A percentile compares a stretch with the other conserved stretches of the same genome.
Evolutionary conservation across 2,797 vertebrate species (phyloP).

Genomic region (Dendrocincla tyrannina): DNA sequence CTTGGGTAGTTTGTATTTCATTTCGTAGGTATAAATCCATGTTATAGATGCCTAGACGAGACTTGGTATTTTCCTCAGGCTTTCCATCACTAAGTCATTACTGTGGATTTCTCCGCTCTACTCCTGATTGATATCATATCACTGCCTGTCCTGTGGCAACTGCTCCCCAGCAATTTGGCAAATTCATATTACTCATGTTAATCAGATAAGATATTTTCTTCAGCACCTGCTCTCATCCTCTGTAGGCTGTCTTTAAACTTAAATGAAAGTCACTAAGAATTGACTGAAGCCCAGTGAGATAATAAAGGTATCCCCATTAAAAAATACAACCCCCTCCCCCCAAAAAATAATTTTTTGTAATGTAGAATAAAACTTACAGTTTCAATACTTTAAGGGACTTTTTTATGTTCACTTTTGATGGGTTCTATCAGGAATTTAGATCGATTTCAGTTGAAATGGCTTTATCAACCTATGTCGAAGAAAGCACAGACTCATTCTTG

Average conservation of each 20-base stretch:
- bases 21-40: neutral
- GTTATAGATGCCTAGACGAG: neutral
- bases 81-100: neutral
- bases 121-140: neutral
- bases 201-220: conserved; percentile 8
- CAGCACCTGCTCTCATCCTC: neutral
- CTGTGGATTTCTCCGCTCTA: neutral
- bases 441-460: neutral
- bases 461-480: neutral
- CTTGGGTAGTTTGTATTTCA: neutral
- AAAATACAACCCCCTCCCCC: neutral
- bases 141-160: neutral
- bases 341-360: neutral
- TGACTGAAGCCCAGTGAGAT: neutral
- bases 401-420: neutral
- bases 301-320: neutral
- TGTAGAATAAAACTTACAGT: neutral
- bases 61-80: neutral
- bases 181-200: conserved; percentile 21
- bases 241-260: neutral
- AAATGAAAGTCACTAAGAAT: neutral
- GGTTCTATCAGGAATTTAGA: neutral
- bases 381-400: neutral
- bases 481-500: neutral
- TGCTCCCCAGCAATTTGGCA: neutral